Evolutionary conservation across 2,113 vertebrate genomes (phyloP).

Genomic region (Pionites leucogaster): DNA sequence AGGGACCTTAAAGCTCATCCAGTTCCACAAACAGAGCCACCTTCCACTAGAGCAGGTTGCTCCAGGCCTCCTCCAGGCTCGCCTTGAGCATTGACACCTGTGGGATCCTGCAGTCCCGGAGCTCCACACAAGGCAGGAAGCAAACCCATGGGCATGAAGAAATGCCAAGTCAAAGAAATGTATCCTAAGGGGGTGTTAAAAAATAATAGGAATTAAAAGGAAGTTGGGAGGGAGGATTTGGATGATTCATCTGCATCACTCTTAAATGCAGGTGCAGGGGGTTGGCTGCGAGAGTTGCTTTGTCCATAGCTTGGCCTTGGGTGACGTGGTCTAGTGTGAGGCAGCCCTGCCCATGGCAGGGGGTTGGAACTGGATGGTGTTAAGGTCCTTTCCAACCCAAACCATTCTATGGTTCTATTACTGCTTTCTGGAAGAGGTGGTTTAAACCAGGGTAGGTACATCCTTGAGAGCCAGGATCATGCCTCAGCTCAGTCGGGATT

Average conservation of each 20-base stretch:
- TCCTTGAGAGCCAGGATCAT: fast-evolving
- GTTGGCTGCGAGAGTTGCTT: neutral
- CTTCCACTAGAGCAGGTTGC: neutral
- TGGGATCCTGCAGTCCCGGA: neutral
- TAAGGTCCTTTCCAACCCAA: neutral
- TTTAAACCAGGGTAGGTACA: neutral
- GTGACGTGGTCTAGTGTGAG: neutral
- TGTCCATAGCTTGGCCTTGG: neutral
- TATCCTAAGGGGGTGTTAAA: neutral
- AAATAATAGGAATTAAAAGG: neutral
- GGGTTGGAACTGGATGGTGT: neutral
- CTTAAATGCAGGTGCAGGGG: too few species aligned
- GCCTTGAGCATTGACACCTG: neutral
- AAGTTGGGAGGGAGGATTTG: neutral
- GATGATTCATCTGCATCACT: neutral
- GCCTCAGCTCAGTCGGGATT: neutral
- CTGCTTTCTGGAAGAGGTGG: neutral
- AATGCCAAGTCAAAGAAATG: neutral
- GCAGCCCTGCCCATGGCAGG: neutral
- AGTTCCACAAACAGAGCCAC: neutral
- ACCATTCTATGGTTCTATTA: neutral
- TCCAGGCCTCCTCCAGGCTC: neutral
- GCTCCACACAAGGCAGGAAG: neutral
- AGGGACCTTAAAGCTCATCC: neutral
- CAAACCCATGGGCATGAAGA: neutral